Evolutionary conservation across 2,113 vertebrate genomes (phyloP).

Genomic region (Herpetotheres cachinnans): DNA sequence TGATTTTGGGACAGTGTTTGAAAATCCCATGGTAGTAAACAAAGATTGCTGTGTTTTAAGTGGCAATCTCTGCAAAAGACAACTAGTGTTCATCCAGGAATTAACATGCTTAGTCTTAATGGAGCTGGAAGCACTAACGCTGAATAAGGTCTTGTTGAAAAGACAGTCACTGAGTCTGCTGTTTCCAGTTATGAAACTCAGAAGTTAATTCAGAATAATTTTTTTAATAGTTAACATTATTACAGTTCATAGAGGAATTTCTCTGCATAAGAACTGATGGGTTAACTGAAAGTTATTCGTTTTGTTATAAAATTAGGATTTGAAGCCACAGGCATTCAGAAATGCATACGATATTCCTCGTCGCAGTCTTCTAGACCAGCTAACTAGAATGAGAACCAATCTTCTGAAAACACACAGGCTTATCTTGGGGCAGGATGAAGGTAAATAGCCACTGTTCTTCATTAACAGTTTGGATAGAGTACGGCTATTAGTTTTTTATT

Average conservation of each 20-base stretch:
- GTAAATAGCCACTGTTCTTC: conserved; percentile 42
- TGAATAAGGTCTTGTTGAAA: not conserved
- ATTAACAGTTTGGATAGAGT: not conserved
- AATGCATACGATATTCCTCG: conserved; percentile 86
- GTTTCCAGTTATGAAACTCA: not conserved
- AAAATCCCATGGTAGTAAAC: not conserved
- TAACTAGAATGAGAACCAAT: conserved; percentile 83
- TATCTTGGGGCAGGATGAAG: conserved; percentile 81
- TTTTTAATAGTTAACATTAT: not conserved
- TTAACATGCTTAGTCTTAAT: not conserved
- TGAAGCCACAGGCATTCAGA: conserved; percentile 80
- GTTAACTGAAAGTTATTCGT: not conserved
- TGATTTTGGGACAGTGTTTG: not conserved
- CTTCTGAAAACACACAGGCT: conserved; percentile 79
- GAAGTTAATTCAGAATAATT: not conserved
- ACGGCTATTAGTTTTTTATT: not conserved
- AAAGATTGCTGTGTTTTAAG: not conserved
- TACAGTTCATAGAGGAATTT: not conserved
- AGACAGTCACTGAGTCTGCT: not conserved
- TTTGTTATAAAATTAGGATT: conserved; percentile 70
- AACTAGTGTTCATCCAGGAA: not conserved
- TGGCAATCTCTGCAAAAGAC: not conserved
- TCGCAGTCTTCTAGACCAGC: conserved; percentile 77
- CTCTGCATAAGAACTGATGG: not conserved
- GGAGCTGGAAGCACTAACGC: not conserved